Evolutionary conservation across 1,140 invertebrate species (phyloP), one percentile per base, ranked within the genome.

Genomic region (Rhizoglyphus robini): DNA sequence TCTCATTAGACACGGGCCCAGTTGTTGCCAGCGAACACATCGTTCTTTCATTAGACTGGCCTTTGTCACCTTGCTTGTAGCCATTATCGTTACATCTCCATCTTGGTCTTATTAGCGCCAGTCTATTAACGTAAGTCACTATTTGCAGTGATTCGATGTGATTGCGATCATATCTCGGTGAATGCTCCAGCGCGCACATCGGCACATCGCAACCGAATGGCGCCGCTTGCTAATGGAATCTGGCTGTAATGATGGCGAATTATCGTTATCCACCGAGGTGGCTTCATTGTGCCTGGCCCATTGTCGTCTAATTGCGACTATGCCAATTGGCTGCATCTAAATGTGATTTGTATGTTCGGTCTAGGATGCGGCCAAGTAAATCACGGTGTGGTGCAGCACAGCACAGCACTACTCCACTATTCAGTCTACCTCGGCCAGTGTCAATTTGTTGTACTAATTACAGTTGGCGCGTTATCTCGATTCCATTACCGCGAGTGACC

Each of bases 371-470:
- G n/a, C n/a, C n/a, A n/a, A n/a, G n/a, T n/a, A n/a, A n/a, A n/a
- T n/a, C n/a, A n/a, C n/a, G n/a, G n/a, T n/a, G n/a, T n/a, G n/a
- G n/a, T n/a, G n/a, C n/a, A n/a, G n/a, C n/a, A n/a, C n/a, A n/a
- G n/a, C n/a, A n/a, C n/a, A n/a, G n/a, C n/a, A n/a, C n/a, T n/a
- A n/a, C n/a, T n/a, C n/a, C n/a, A n/a, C n/a, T n/a, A n/a, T n/a
- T n/a, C n/a, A 11, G 36, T 41, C 36, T 41, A 41, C 36, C 36
- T 41, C 36, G 36, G 18, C 8, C 36, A 41, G n/a, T 41, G 36
- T 41, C 36, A 54, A 54, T 54, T 54, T 54, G 51, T 54, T 54
- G 51, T 5, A 54, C 51, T 54, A 54, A 54, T 54, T 54, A 54
- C 51, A 32, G 23, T 25, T 32, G 51, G 51, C 8, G 8, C 31